Conservation (phyloP, 1,140 invertebrate species). For the Zaprionus taronus region DNA sequence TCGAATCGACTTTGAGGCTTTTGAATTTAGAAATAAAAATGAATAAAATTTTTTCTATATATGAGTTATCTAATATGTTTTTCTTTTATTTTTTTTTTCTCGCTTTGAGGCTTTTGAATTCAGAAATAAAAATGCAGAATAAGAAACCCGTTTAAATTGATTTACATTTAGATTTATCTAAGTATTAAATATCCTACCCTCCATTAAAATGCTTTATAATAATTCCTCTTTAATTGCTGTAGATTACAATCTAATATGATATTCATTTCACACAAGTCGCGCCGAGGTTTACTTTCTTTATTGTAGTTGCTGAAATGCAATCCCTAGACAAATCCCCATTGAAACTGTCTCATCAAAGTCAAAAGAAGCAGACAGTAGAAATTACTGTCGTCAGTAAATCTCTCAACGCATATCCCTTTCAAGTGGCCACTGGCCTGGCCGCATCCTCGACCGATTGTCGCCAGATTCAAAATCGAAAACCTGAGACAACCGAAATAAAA, state of each 20-base stretch:
- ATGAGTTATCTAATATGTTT: no score
- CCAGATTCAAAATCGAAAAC: slow-evolving; percentile 27
- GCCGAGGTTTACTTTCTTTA: slow-evolving; percentile 4
- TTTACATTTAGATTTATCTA: not conserved
- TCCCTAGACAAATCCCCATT: slow-evolving; percentile 47
- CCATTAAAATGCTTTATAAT: not conserved
- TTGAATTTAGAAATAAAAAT: no score
- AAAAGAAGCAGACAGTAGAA: not conserved
- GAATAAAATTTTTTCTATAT: no score
- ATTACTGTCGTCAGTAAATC: slow-evolving; percentile 37
- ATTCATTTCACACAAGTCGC: not conserved
- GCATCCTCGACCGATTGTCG: slow-evolving; percentile 44
- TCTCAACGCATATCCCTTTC: slow-evolving; percentile 44
- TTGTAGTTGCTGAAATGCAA: slow-evolving; percentile 49
- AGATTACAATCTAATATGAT: slow-evolving; percentile 5
- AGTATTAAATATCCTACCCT: not conserved
- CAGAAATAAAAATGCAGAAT: no score
- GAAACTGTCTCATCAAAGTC: slow-evolving; percentile 47
- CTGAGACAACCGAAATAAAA: slow-evolving; percentile 33
- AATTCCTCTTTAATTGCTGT: slow-evolving; percentile 2
- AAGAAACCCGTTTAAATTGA: no score
- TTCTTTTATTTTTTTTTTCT: no score
- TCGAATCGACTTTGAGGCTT: no score
- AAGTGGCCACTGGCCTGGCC: slow-evolving; percentile 33
- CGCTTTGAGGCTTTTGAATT: no score